Evolutionary conservation across 2,113 vertebrate genomes (phyloP).

Genomic region (Genyomyrus donnyi): DNA sequence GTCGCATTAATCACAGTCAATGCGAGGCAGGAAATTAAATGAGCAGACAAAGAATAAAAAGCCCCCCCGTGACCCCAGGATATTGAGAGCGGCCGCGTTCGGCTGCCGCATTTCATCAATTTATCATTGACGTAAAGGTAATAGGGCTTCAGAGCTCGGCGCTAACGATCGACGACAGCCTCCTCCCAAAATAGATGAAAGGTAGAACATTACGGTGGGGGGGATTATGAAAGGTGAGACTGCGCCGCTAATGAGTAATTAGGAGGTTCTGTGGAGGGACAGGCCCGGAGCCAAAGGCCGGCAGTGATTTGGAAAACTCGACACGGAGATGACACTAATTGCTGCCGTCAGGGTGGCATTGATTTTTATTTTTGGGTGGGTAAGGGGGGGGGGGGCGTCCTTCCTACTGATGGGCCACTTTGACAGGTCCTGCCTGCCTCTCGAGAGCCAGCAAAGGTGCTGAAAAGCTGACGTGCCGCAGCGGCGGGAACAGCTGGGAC

Average conservation of each 20-base stretch:
- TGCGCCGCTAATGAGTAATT: slow-evolving; percentile 51
- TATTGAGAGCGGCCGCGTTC: slow-evolving; percentile 29
- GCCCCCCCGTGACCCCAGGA: slow-evolving; percentile 24
- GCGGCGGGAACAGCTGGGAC: slow-evolving; percentile 23
- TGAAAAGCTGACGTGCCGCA: slow-evolving; percentile 46
- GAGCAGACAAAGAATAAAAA: slow-evolving; percentile 29
- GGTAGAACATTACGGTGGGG: slow-evolving; percentile 26
- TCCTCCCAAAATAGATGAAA: slow-evolving; percentile 36
- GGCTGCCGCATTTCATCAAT: slow-evolving; percentile 37
- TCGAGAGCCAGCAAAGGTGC: slow-evolving; percentile 32
- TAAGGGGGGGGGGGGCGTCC: neutral
- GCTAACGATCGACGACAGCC: slow-evolving; percentile 34
- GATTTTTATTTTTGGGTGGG: slow-evolving; percentile 45
- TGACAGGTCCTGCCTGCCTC: slow-evolving; percentile 43
- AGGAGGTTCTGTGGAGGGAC: slow-evolving; percentile 43
- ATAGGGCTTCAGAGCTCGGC: slow-evolving; percentile 31
- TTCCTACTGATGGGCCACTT: slow-evolving; percentile 42
- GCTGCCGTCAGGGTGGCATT: slow-evolving; percentile 46
- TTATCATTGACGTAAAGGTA: slow-evolving; percentile 41
- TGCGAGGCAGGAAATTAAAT: slow-evolving; percentile 39
- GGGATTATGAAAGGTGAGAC: slow-evolving; percentile 39
- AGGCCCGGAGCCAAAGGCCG: slow-evolving; percentile 48
- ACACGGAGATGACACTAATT: slow-evolving; percentile 59
- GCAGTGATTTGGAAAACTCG: slow-evolving; percentile 49
- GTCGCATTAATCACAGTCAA: slow-evolving; percentile 36